Percentiles rank a stretch among this genome's conserved stretches.
These are phyloP conservation scores for Bergia puertoricense DNA, from an alignment of 92 coral and sea anemone species.

Conservation along the genomic window DNA sequence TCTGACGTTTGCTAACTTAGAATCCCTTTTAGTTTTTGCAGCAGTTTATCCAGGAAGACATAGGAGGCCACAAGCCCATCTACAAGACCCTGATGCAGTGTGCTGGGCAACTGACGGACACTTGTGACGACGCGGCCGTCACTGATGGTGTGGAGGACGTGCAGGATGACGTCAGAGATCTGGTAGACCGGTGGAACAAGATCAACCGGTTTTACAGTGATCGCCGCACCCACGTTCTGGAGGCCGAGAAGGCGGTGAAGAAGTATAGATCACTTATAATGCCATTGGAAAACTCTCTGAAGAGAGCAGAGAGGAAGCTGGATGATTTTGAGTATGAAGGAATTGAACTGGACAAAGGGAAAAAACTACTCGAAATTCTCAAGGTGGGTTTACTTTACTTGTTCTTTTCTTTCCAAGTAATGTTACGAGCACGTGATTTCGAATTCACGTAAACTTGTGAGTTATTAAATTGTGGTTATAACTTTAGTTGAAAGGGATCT, in stretches of 20 bases:
- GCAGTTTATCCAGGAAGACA: conserved; percentile 92
- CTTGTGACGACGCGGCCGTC: conserved; percentile 76
- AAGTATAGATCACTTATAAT: conserved; percentile 78
- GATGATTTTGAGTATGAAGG: conserved; percentile 88
- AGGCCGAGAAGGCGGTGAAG: conserved; percentile 82
- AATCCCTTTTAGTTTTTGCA: conserved; percentile 59
- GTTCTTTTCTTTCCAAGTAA: too few species aligned
- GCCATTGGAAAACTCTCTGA: conserved; percentile 80
- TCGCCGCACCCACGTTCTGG: conserved; percentile 70
- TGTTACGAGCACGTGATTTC: too few species aligned
- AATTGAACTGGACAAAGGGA: conserved; percentile 69
- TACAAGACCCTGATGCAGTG: conserved; percentile 76
- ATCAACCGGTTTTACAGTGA: conserved; percentile 78
- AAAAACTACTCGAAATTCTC: conserved; percentile 61
- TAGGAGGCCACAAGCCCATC: conserved; percentile 92
- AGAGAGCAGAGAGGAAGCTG: conserved; percentile 67
- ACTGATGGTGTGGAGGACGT: conserved; percentile 86
- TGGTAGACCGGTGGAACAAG: conserved; percentile 79
- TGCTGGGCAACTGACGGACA: conserved; percentile 70
- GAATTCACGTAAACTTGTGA: too few species aligned
- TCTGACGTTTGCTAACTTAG: neutral
- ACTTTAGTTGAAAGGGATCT: too few species aligned
- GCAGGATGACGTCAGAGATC: conserved; percentile 68
- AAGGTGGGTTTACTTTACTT: conserved; percentile 56
- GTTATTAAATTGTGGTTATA: too few species aligned